Conservation (phyloP, 2,888 invertebrate species). For the Cataglyphis cursor region DNA sequence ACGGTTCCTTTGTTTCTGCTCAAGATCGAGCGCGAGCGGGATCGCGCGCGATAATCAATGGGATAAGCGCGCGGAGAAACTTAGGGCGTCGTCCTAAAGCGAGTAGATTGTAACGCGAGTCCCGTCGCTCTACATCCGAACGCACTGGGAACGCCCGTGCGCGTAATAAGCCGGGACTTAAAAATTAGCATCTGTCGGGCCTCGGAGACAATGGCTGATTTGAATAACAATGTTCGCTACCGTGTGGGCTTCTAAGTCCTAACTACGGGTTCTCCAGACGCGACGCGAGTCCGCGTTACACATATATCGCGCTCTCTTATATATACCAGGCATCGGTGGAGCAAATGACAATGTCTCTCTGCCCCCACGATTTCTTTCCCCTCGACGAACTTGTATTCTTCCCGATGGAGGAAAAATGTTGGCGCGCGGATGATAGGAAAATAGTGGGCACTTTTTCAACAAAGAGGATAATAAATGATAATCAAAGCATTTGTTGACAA, state of each 20-base stretch:
- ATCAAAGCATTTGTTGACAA: slow-evolving; percentile 19
- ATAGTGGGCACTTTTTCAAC: neutral
- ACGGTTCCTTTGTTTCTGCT: slow-evolving; percentile 69
- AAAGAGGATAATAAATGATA: slow-evolving; percentile 32
- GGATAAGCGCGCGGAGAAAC: slow-evolving; percentile 43
- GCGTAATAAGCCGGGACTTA: slow-evolving; percentile 83
- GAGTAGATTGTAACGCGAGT: slow-evolving; percentile 16
- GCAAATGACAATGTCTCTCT: slow-evolving; percentile 67
- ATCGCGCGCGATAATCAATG: slow-evolving; percentile 50
- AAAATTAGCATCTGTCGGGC: slow-evolving; percentile 84
- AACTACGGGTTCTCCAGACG: slow-evolving; percentile 77
- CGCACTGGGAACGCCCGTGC: slow-evolving; percentile 83
- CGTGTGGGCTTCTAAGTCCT: slow-evolving; percentile 86
- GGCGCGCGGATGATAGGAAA: slow-evolving; percentile 3
- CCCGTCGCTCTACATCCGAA: slow-evolving; percentile 82
- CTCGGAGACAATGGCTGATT: slow-evolving; percentile 85
- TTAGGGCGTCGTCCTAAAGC: slow-evolving; percentile 46
- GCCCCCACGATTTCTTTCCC: slow-evolving; percentile 73
- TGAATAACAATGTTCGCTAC: slow-evolving; percentile 86
- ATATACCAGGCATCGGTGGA: slow-evolving; percentile 41
- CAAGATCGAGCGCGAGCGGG: slow-evolving; percentile 59
- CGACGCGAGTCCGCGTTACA: slow-evolving; percentile 67
- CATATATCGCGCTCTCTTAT: slow-evolving; percentile 57
- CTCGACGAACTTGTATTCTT: slow-evolving; percentile 53
- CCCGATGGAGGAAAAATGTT: slow-evolving; percentile 37